These are phyloP conservation scores for Tachysurus fulvidraco DNA, from an alignment of 2,113 vertebrate genomes.

Conservation along the genomic window DNA sequence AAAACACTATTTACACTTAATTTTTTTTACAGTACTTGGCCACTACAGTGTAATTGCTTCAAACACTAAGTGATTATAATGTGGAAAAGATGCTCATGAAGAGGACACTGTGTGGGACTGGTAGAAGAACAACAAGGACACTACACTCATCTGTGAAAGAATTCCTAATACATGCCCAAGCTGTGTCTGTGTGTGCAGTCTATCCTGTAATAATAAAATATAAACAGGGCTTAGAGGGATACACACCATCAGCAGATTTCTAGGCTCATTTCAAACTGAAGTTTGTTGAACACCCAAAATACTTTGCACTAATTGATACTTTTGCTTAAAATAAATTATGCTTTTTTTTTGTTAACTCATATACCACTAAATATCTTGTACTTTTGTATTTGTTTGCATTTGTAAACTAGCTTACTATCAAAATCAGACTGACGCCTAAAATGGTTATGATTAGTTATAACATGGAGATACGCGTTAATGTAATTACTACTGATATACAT, in stretches of 20 bases:
- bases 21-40: too few relatives aligned
- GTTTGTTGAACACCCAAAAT: not conserved
- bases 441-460: not conserved
- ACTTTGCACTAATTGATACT: not conserved
- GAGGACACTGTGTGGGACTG: constrained; percentile 8
- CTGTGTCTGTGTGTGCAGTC: not conserved
- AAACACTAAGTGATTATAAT: constrained; percentile 22
- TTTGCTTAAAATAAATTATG: not conserved
- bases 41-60: not conserved
- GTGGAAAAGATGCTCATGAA: constrained; percentile 21
- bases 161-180: not conserved
- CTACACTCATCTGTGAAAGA: not conserved
- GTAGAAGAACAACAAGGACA: constrained; percentile 12
- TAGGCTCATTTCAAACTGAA: not conserved
- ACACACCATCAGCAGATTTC: not conserved
- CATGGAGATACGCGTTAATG: not conserved
- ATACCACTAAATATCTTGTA: not conserved
- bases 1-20: constrained; percentile 11
- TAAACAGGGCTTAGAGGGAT: not conserved
- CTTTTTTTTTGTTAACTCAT: not conserved
- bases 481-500: not conserved
- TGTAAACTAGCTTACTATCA: not conserved
- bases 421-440: not conserved
- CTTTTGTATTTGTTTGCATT: not conserved
- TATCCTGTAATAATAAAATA: not conserved